Conservation (phyloP, 2,797 vertebrate species). For the Phaenicophaeus curvirostris region DNA sequence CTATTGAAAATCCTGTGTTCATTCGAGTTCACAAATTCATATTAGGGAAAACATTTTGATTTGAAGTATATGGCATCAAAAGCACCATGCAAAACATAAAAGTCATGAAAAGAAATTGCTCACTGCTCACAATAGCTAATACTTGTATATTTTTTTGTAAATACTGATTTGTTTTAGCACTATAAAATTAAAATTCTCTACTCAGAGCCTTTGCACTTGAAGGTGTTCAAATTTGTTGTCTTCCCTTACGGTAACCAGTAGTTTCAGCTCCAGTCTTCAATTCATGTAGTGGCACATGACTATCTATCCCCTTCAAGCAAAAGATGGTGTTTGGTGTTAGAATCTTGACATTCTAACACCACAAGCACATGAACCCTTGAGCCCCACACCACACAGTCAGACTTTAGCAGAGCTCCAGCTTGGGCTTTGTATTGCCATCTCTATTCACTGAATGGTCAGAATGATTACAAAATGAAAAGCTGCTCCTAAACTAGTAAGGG, state of each 20-base stretch:
- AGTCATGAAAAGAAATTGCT: not conserved
- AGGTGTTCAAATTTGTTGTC: not conserved
- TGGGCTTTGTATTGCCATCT: not conserved
- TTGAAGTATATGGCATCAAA: not conserved
- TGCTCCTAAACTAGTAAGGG: not conserved
- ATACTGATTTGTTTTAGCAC: not conserved
- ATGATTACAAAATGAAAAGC: not conserved
- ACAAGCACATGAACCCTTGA: not conserved
- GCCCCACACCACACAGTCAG: not conserved
- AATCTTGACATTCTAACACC: not conserved
- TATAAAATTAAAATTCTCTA: not conserved
- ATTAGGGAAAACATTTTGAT: not conserved
- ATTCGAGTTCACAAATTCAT: not conserved
- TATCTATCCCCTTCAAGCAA: not conserved
- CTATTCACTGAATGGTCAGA: not conserved
- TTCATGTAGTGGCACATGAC: not conserved
- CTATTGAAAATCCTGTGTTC: not conserved
- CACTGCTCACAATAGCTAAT: not conserved
- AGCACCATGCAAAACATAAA: not conserved
- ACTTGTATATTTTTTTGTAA: not conserved
- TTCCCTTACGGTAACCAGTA: not conserved
- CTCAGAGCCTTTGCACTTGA: not conserved
- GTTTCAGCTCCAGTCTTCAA: not conserved
- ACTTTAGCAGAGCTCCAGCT: not conserved
- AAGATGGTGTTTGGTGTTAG: not conserved